Percentiles rank a stretch among this genome's conserved stretches.
Conservation (phyloP, 92 coral and sea anemone genomes). For the Palythoa heliodiscus region DNA sequence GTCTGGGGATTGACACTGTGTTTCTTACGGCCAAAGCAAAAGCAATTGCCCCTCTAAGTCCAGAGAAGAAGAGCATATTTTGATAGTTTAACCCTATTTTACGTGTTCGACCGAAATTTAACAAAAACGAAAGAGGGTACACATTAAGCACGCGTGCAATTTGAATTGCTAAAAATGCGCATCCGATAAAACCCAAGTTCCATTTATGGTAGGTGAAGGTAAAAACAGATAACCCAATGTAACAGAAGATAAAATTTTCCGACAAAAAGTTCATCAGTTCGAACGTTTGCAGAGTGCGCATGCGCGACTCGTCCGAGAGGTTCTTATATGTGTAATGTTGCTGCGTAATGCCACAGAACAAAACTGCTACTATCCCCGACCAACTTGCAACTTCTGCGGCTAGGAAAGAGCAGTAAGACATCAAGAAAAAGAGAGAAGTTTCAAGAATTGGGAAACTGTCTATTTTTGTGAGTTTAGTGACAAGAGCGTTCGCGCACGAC, state of each 20-base stretch:
- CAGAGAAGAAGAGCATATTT: constrained; percentile 97
- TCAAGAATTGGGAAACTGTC: constrained; percentile 95
- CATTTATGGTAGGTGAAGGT: constrained; percentile 95
- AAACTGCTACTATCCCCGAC: constrained; percentile 97
- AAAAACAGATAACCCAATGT: constrained; percentile 94
- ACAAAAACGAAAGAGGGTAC: constrained; percentile 83
- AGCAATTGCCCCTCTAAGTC: constrained; percentile 98
- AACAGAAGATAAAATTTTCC: constrained; percentile 93
- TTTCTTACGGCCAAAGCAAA: constrained; percentile 96
- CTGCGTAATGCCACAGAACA: constrained; percentile 96
- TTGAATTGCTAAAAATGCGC: constrained; percentile 84
- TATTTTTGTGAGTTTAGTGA: constrained; percentile 92
- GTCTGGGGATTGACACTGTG: constrained; percentile 96
- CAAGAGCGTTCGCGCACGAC: constrained; percentile 94
- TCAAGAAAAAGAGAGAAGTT: constrained; percentile 87
- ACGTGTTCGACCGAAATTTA: constrained; percentile 91
- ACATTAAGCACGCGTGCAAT: constrained; percentile 85
- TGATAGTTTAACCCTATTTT: constrained; percentile 86
- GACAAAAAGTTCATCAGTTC: constrained; percentile 92
- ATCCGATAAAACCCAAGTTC: constrained; percentile 91
- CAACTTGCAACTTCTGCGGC: constrained; percentile 96
- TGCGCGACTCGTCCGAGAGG: constrained; percentile 92
- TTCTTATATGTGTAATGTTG: constrained; percentile 96
- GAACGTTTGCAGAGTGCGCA: constrained; percentile 86
- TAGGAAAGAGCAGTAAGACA: constrained; percentile 94